Conservation (phyloP, 1,140 invertebrate genomes). For the Paramacrobiotus metropolitanus region DNA sequence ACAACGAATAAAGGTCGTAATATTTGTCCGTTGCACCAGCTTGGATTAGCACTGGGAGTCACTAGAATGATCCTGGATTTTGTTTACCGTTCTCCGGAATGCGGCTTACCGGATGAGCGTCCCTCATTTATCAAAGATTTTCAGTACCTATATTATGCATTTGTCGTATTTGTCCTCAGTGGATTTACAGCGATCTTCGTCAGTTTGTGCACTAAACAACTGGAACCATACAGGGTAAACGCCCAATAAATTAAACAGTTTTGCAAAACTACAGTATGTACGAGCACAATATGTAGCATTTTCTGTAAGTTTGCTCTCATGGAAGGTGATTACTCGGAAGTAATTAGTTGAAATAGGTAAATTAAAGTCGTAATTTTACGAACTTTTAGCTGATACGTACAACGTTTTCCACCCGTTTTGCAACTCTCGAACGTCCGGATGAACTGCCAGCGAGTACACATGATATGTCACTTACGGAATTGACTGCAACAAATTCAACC, state of each 20-base stretch:
- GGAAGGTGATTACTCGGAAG: too few species aligned
- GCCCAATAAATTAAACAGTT: conserved; percentile 16
- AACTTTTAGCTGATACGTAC: too few species aligned
- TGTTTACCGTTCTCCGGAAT: conserved; percentile 15
- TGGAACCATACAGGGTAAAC: conserved; percentile 9
- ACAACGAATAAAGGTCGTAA: too few species aligned
- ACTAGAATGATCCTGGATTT: conserved; percentile 20
- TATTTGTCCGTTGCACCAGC: too few species aligned
- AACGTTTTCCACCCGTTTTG: too few species aligned
- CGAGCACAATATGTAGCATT: background rate
- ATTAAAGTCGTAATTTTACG: too few species aligned
- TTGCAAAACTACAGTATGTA: conserved; percentile 1
- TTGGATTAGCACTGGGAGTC: conserved; percentile 26
- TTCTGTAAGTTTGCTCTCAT: background rate
- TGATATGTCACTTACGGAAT: too few species aligned
- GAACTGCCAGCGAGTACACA: too few species aligned
- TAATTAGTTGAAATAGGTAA: too few species aligned
- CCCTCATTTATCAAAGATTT: conserved; percentile 18
- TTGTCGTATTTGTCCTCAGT: conserved; percentile 19
- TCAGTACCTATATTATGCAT: conserved; percentile 22
- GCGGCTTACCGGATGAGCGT: conserved; percentile 15
- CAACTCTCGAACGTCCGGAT: too few species aligned
- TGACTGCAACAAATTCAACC: too few species aligned
- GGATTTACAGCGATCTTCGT: conserved; percentile 15
- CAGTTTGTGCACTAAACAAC: conserved; percentile 15